Evolutionary conservation across 2,797 vertebrate genomes (phyloP).

Genomic region (Neostethus bicornis): DNA sequence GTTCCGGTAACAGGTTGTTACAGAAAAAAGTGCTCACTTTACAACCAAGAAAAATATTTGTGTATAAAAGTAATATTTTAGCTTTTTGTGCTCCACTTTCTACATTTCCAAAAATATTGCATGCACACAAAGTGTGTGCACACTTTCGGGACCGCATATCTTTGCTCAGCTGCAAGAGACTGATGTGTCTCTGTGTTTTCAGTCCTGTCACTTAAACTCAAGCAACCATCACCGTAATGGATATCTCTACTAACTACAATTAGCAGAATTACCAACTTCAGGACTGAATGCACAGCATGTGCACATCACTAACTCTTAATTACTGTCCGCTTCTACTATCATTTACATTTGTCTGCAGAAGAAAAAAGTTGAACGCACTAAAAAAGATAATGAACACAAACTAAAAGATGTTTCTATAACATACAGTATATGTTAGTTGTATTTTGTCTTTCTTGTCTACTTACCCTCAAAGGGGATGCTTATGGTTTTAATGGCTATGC

Average conservation of each 20-base stretch:
- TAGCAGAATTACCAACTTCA: constrained; percentile 53
- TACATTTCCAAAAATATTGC: constrained; percentile 34
- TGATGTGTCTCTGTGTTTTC: neutral
- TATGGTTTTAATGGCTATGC: constrained; percentile 59
- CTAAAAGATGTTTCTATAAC: constrained; percentile 38
- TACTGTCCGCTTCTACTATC: constrained; percentile 43
- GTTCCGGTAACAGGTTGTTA: constrained; percentile 60
- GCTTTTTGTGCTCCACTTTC: constrained; percentile 33
- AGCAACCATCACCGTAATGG: constrained; percentile 15
- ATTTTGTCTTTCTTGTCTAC: constrained; percentile 31
- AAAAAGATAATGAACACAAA: neutral
- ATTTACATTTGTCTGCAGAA: constrained; percentile 46
- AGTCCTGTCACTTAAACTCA: constrained; percentile 22
- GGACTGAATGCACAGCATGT: constrained; percentile 47
- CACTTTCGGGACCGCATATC: neutral
- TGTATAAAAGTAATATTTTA: constrained; percentile 7
- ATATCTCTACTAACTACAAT: constrained; percentile 42
- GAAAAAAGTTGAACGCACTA: constrained; percentile 31
- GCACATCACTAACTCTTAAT: constrained; percentile 36
- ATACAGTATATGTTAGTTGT: constrained; percentile 38
- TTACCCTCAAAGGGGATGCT: constrained; percentile 37
- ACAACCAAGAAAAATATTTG: constrained; percentile 56
- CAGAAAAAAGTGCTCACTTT: constrained; percentile 34
- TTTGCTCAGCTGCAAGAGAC: neutral
- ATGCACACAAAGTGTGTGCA: constrained; percentile 9